Base-by-base conservation (phyloP, 2,888 invertebrate genomes). In the Synanthedon vespiformis region DNA sequence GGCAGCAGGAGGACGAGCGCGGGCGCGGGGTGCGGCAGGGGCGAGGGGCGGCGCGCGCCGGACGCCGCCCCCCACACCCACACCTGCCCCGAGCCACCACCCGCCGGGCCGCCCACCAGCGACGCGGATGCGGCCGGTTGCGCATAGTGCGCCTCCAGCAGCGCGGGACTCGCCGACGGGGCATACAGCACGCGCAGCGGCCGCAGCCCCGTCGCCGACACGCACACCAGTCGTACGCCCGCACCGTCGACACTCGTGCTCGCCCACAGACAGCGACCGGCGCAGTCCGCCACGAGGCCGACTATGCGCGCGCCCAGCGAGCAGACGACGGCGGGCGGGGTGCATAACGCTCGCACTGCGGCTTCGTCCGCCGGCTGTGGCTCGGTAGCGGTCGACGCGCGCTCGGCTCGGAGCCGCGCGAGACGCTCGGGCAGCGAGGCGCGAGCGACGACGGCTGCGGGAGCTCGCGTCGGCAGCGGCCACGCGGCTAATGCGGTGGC, bases 211-310 rank as follows among this genome's bases (percentile, higher is more conserved):
- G 74, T 72, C 61, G 76, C 61, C 55, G 75, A 62, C 54, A 63
- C 63, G 67, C 79, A 75, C 57, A 55, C 48, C 52, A 62, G 68
- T 55, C 63, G 61, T 52, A 74, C 77, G 55, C 61, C 51, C 52
- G 67, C 64, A 57, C 64, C 58, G 8, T 22, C 12, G 49, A 8
- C 13, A 2, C 10, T 49, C 12, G 16, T 5, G 50, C 34, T 16
- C 22, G 65, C 73, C 80, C 79, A 80, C 60, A 73, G 59, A 59
- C 72, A 69, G 2, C 68, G 64, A 6, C 65, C 71, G 51, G 80
- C 80, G 67, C 1, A 27, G 8, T 12, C 13, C 14, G 14, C 12
- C 12, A 5, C 64, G 22, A 80, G 61, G 0, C 77, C 80, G 12
- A 66, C 56, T n/a, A 74, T 60, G n/a, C 57, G 57, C 55, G 61